Percentiles rank a stretch among this genome's conserved stretches.
Conservation (phyloP, 2,888 invertebrate species). For the Calameuta filiformis region DNA sequence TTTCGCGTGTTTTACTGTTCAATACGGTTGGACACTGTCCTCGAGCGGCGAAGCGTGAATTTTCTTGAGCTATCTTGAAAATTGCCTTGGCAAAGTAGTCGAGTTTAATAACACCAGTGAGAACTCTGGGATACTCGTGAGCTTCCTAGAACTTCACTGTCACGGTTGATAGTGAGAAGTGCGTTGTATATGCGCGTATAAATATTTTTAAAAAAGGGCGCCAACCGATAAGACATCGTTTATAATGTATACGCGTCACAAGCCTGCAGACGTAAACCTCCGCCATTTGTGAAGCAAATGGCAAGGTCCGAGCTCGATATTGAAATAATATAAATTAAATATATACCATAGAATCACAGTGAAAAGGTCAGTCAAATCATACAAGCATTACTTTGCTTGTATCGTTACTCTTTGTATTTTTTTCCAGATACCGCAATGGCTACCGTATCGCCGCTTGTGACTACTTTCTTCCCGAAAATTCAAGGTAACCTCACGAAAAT, state of each 20-base stretch:
- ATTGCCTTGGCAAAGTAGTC: background rate
- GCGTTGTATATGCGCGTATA: background rate
- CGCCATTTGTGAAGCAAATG: background rate
- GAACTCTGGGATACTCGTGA: background rate
- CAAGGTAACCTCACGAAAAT: conserved; percentile 76
- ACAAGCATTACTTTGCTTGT: background rate
- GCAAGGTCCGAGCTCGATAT: background rate
- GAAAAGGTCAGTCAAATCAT: background rate
- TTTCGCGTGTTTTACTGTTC: conserved; percentile 8
- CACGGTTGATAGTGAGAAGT: background rate
- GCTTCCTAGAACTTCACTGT: background rate
- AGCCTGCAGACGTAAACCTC: background rate
- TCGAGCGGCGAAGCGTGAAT: conserved; percentile 29
- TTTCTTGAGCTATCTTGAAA: background rate
- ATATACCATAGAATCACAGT: background rate
- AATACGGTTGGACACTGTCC: conserved; percentile 34
- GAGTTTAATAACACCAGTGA: background rate
- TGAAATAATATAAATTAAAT: background rate
- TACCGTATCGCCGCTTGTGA: conserved; percentile 45
- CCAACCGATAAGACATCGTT: background rate
- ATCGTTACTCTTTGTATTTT: conserved; percentile 18
- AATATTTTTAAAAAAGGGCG: background rate
- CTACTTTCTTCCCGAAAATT: conserved; percentile 67
- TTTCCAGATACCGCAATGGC: conserved; percentile 51
- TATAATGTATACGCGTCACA: background rate